Conservation (phyloP, 1,140 invertebrate genomes). For the Drosophila varians region DNA sequence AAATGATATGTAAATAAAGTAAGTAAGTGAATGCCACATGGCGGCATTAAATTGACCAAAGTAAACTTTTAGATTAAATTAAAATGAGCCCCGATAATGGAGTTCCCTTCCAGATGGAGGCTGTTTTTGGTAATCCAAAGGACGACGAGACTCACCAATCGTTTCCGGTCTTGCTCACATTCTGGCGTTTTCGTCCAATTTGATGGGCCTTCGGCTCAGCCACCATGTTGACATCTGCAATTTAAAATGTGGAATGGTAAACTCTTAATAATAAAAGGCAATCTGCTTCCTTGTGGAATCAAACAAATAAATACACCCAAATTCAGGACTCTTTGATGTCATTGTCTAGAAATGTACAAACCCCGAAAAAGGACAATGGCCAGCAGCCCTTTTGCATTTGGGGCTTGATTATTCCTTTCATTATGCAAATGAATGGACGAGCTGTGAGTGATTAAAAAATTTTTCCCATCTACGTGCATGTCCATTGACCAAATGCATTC, state of each 20-base stretch:
- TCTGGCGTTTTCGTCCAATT: constrained; percentile 91
- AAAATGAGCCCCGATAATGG: constrained; percentile 35
- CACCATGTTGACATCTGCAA: constrained; percentile 88
- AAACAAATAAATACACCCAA: constrained; percentile 38
- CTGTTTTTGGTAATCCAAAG: not conserved
- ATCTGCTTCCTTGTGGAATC: constrained; percentile 40
- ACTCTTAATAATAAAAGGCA: constrained; percentile 27
- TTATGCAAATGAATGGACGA: constrained; percentile 66
- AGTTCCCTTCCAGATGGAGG: not conserved
- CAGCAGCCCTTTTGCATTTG: constrained; percentile 24
- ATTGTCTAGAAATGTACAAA: constrained; percentile 21
- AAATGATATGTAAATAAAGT: constrained; percentile 80
- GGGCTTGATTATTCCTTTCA: constrained; percentile 50
- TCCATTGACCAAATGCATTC: constrained; percentile 45
- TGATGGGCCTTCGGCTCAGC: constrained; percentile 93
- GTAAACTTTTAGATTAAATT: constrained; percentile 69
- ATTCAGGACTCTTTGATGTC: constrained; percentile 50
- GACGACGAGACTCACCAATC: constrained; percentile 88
- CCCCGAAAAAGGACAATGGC: constrained; percentile 41
- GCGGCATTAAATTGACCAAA: constrained; percentile 69
- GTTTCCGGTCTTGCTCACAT: constrained; percentile 91
- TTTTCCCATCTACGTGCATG: constrained; percentile 13
- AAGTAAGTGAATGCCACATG: constrained; percentile 63
- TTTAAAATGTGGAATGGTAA: constrained; percentile 11
- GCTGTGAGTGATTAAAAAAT: constrained; percentile 60